Conservation (phyloP, 2,888 invertebrate species). For the Drosophila prolongata region DNA sequence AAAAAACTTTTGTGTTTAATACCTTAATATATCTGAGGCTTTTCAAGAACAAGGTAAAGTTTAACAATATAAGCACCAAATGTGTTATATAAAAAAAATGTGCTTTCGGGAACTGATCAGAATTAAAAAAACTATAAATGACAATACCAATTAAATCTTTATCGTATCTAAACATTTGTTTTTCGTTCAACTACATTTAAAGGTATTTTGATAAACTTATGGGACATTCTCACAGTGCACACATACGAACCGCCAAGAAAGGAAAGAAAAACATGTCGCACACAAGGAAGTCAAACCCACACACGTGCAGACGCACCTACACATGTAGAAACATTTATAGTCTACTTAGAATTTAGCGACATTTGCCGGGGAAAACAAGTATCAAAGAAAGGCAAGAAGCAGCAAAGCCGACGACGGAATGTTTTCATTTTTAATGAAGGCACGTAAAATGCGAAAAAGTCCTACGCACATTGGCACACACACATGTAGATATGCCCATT, state of each 20-base stretch:
- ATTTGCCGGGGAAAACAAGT: slow-evolving; percentile 43
- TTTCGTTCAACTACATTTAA: no score
- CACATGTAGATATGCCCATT: slow-evolving; percentile 8
- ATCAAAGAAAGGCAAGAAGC: slow-evolving; percentile 19
- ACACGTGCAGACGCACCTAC: slow-evolving; percentile 26
- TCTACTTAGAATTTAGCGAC: slow-evolving; percentile 71
- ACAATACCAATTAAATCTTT: no score
- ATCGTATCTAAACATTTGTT: no score
- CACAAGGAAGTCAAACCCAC: slow-evolving; percentile 39
- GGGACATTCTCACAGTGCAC: background rate
- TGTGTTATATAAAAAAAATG: no score
- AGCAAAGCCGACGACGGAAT: slow-evolving; percentile 55
- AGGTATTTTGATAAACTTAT: no score
- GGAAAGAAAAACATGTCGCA: slow-evolving; percentile 59
- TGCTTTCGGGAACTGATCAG: no score
- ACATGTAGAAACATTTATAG: slow-evolving; percentile 66
- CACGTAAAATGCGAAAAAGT: slow-evolving; percentile 79
- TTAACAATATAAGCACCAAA: no score
- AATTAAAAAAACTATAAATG: no score
- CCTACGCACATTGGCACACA: slow-evolving; percentile 32
- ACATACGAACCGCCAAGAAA: slow-evolving; percentile 15
- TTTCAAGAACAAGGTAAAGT: no score
- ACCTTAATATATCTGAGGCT: no score
- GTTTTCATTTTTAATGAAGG: slow-evolving; percentile 81
- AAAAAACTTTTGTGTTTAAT: no score